Conservation (phyloP, 2,113 vertebrate genomes). For the Leptocoma aspasia region DNA sequence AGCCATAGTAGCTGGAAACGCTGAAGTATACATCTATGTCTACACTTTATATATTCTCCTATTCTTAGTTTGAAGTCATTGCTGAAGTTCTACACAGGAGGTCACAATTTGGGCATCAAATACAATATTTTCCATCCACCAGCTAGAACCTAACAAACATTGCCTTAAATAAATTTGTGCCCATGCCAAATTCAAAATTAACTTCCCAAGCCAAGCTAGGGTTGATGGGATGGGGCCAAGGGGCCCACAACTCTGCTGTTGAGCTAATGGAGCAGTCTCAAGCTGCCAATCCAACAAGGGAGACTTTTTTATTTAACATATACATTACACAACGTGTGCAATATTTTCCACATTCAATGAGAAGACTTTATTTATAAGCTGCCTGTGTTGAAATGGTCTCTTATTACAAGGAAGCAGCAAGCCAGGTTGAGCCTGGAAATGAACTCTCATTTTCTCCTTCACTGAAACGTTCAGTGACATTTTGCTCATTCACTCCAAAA, state of each 20-base stretch:
- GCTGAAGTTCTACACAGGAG: constrained; percentile 10
- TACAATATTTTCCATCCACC: constrained; percentile 34
- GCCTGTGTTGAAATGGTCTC: constrained; percentile 58
- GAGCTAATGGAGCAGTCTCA: constrained; percentile 56
- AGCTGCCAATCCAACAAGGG: constrained; percentile 53
- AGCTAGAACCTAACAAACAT: constrained; percentile 47
- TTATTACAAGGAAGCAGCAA: constrained; percentile 60
- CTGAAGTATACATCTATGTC: neutral
- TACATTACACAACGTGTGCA: constrained; percentile 57
- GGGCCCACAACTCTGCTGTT: constrained; percentile 45
- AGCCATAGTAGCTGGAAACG: neutral
- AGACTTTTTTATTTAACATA: constrained; percentile 61
- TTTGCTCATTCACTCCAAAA: constrained; percentile 35
- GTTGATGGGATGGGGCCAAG: constrained; percentile 42
- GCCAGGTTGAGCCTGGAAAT: constrained; percentile 54
- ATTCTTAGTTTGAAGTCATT: neutral
- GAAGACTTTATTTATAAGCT: constrained; percentile 68
- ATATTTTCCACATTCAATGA: constrained; percentile 67
- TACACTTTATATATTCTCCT: neutral
- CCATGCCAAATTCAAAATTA: constrained; percentile 64
- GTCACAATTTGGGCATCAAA: constrained; percentile 51
- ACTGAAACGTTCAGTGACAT: constrained; percentile 14
- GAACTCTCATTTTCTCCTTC: constrained; percentile 47
- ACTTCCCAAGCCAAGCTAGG: constrained; percentile 38
- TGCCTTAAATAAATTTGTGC: constrained; percentile 56